These are phyloP conservation scores for Brachyptera risi DNA, from an alignment of 2,888 invertebrate species.

Conservation along the genomic window DNA sequence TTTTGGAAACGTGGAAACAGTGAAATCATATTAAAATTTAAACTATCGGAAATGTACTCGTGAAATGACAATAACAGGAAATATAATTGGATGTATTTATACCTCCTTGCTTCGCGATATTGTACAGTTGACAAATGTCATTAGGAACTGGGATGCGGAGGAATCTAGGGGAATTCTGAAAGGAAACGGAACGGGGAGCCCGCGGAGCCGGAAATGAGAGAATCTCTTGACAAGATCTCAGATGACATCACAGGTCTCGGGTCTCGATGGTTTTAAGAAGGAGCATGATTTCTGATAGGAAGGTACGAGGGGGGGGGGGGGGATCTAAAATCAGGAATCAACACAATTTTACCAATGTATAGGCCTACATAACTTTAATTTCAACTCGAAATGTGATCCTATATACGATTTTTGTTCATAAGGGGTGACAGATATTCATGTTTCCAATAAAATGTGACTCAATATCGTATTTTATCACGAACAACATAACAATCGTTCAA, in stretches of 20 bases:
- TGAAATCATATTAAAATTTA: not conserved
- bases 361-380: too few relatives aligned
- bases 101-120: not conserved
- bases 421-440: too few relatives aligned
- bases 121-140: slow-evolving; percentile 23
- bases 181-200: slow-evolving; percentile 21
- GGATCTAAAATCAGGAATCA: too few relatives aligned
- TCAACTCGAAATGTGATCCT: too few relatives aligned
- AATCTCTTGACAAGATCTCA: slow-evolving; percentile 22
- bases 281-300: not conserved
- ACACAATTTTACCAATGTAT: too few relatives aligned
- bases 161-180: not conserved
- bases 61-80: not conserved
- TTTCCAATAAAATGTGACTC: too few relatives aligned
- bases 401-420: too few relatives aligned
- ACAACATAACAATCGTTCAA: slow-evolving; percentile 3
- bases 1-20: too few relatives aligned
- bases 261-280: too few relatives aligned
- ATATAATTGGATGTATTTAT: not conserved
- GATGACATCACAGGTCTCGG: not conserved
- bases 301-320: not conserved
- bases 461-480: not conserved
- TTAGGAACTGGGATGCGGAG: slow-evolving; percentile 18
- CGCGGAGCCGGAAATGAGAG: slow-evolving; percentile 22
- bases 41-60: not conserved